Percentiles rank a stretch among this genome's conserved stretches.
Evolutionary conservation across 2,888 invertebrate genomes (phyloP).

Genomic region (Callosobruchus maculatus): DNA sequence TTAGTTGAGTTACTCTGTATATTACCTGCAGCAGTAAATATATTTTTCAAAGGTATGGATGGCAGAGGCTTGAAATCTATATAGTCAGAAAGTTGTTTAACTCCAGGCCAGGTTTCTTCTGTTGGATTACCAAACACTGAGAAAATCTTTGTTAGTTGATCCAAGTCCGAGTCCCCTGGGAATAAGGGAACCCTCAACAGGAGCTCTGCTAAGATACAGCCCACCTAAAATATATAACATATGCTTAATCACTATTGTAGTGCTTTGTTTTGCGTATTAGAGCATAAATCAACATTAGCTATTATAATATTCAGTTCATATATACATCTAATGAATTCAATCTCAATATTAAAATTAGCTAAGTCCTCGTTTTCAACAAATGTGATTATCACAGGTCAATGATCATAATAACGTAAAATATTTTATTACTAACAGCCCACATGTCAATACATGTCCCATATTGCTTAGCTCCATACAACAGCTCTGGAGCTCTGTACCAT

Average conservation of each 20-base stretch:
- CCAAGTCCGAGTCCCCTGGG: constrained; percentile 95
- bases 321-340: no score
- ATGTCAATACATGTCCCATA: constrained; percentile 97
- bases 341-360: no score
- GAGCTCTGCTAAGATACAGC: constrained; percentile 95
- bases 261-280: no score
- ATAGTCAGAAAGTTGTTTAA: constrained; percentile 80
- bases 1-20: no score
- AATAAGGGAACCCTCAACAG: constrained; percentile 87
- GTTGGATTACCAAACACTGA: constrained; percentile 91
- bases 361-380: no score
- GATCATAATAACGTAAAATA: no score
- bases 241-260: no score
- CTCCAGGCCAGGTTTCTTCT: constrained; percentile 87
- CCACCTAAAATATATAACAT: constrained; percentile 50
- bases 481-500: constrained; percentile 91
- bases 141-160: constrained; percentile 94
- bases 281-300: no score
- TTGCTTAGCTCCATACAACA: constrained; percentile 90
- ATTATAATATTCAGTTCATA: no score
- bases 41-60: constrained; percentile 80
- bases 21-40: constrained; percentile 87
- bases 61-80: constrained; percentile 87
- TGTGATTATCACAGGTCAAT: no score
- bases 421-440: constrained; percentile 67